phyloP scores from a whole-genome alignment of 2,888 invertebrate genomes.

The Folsomia candida region DNA sequence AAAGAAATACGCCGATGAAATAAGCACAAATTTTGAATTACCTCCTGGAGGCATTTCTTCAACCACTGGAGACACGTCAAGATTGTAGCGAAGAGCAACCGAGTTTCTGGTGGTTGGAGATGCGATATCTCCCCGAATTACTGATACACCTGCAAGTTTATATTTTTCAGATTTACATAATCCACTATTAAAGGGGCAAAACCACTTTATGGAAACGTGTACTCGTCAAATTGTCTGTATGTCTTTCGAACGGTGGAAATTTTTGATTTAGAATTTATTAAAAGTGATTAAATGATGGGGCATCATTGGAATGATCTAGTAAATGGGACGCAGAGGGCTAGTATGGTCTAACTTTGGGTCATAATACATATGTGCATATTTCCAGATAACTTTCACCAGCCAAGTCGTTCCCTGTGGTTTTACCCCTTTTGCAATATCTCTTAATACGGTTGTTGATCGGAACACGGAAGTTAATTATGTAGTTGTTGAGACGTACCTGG shows the following conservation, averaged over 20 bases:
- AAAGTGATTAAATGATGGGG: too few relatives aligned
- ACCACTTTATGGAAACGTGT: too few relatives aligned
- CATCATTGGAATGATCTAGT: too few relatives aligned
- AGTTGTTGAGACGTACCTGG: constrained; percentile 48
- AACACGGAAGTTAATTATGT: neutral
- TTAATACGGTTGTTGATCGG: neutral
- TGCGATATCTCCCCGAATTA: constrained; percentile 66
- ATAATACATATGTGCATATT: too few relatives aligned
- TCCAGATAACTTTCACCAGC: too few relatives aligned
- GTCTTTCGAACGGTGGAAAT: too few relatives aligned
- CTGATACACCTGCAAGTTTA: constrained; percentile 34
- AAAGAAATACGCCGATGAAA: too few relatives aligned
- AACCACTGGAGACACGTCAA: constrained; percentile 74
- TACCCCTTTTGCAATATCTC: neutral
- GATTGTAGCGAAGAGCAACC: constrained; percentile 70
- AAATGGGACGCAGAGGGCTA: too few relatives aligned
- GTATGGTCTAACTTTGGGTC: too few relatives aligned
- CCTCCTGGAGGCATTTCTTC: constrained; percentile 74
- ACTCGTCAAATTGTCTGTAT: too few relatives aligned
- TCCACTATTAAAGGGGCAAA: neutral
- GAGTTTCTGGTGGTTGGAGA: constrained; percentile 74
- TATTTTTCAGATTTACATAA: constrained; percentile 4
- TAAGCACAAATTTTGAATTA: constrained; percentile 74
- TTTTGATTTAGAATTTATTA: too few relatives aligned
- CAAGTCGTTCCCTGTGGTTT: too few relatives aligned